Percentiles rank a stretch among this genome's conserved stretches.
Evolutionary conservation across 2,113 vertebrate species (phyloP).

Genomic region (Nibea albiflora): DNA sequence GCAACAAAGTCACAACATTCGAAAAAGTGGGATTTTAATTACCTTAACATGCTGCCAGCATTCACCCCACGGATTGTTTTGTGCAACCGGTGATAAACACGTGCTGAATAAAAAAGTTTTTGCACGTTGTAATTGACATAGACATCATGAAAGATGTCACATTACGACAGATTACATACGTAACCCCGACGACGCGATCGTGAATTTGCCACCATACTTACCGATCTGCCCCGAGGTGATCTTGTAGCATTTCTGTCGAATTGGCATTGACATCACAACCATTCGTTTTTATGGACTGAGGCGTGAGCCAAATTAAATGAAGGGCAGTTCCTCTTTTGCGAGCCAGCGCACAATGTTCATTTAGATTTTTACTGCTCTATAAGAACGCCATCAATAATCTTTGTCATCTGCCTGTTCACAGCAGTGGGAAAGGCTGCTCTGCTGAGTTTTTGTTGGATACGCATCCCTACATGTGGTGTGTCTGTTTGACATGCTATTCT

Average conservation of each 20-base stretch:
- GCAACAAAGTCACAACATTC: slow-evolving; percentile 26
- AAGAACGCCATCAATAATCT: slow-evolving; percentile 49
- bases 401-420: slow-evolving; percentile 34
- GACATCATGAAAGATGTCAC: neutral
- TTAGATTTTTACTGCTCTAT: slow-evolving; percentile 39
- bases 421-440: slow-evolving; percentile 24
- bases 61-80: neutral
- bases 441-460: slow-evolving; percentile 25
- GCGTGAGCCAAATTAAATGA: slow-evolving; percentile 37
- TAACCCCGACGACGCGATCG: neutral
- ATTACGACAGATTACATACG: neutral
- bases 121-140: neutral
- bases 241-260: slow-evolving; percentile 7
- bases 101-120: neutral
- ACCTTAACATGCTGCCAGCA: neutral
- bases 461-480: slow-evolving; percentile 18
- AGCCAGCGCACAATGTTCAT: slow-evolving; percentile 46
- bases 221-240: neutral
- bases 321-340: slow-evolving; percentile 44
- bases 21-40: slow-evolving; percentile 22
- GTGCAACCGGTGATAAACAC: neutral
- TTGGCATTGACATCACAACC: slow-evolving; percentile 12
- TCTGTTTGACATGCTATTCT: slow-evolving; percentile 41
- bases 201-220: neutral
- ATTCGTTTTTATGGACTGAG: slow-evolving; percentile 38